Percentiles rank a stretch among this genome's conserved stretches.
These are phyloP conservation scores for Platyrinchus mystaceus DNA, from an alignment of 2,797 vertebrate genomes.

Conservation along the genomic window DNA sequence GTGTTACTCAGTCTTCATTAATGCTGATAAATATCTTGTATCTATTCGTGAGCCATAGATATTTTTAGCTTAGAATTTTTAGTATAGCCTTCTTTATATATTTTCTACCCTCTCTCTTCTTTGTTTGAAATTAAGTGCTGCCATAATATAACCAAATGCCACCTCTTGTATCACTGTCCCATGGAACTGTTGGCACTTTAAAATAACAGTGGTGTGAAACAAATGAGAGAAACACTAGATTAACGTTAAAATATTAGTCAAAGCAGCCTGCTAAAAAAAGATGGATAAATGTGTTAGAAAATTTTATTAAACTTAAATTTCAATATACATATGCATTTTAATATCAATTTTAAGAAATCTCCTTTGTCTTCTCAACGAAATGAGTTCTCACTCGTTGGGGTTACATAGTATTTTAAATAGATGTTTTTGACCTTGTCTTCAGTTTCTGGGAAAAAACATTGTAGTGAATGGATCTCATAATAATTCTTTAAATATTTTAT, in stretches of 20 bases:
- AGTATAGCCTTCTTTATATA: neutral
- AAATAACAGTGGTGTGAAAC: neutral
- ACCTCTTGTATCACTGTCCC: neutral
- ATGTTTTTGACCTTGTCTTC: neutral
- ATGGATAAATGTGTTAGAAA: neutral
- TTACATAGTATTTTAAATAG: neutral
- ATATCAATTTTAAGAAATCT: neutral
- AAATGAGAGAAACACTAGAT: neutral
- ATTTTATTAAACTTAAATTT: neutral
- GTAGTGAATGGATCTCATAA: neutral
- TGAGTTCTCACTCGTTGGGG: neutral
- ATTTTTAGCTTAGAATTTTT: neutral
- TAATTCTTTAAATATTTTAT: neutral
- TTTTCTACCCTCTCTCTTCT: neutral
- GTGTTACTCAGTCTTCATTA: neutral
- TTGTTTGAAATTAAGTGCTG: neutral
- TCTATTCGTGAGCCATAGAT: neutral
- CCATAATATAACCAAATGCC: neutral
- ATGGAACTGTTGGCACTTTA: neutral
- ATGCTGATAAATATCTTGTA: neutral
- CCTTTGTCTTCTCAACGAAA: neutral
- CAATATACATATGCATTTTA: accelerated
- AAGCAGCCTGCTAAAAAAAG: neutral
- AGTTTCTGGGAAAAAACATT: neutral
- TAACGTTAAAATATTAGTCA: neutral